A percentile compares a stretch with the other conserved stretches of the same genome.
Evolutionary conservation across 2,888 invertebrate genomes (phyloP).

Genomic region (Zootermopsis nevadensis): DNA sequence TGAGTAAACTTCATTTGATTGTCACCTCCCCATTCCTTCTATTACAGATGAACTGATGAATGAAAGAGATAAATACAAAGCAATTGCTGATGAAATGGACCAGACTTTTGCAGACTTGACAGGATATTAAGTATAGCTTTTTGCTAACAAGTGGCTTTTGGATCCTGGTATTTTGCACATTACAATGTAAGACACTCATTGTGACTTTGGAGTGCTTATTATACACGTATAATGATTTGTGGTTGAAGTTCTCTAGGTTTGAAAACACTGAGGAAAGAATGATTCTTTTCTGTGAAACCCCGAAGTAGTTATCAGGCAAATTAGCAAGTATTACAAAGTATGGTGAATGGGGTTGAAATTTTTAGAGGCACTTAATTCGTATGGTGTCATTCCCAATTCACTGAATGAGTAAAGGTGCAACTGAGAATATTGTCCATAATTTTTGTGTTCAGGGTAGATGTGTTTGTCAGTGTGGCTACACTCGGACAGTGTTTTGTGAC

Average conservation of each 20-base stretch:
- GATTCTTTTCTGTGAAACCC: background rate
- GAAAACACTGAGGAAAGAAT: background rate
- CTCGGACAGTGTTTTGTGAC: too few species aligned
- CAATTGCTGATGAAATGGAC: conserved; percentile 97
- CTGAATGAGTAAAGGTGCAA: too few species aligned
- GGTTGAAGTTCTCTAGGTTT: background rate
- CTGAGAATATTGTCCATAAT: too few species aligned
- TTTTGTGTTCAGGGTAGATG: too few species aligned
- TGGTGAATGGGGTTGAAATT: background rate
- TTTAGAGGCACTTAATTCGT: background rate
- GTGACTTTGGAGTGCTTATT: background rate
- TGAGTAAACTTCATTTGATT: too few species aligned
- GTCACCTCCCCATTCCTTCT: conserved; percentile 45
- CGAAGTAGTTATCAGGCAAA: background rate
- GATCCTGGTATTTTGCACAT: background rate
- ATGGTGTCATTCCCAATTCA: too few species aligned
- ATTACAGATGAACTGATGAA: conserved; percentile 86
- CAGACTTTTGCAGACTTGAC: conserved; percentile 95
- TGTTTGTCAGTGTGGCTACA: too few species aligned
- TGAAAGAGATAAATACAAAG: conserved; percentile 97
- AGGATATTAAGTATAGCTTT: conserved; percentile 74
- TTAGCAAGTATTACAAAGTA: background rate
- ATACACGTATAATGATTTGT: background rate
- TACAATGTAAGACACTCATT: conserved; percentile 16
- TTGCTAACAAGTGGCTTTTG: conserved; percentile 21